Evolutionary conservation across 2,797 vertebrate genomes (phyloP).

Genomic region (Nannoperca obscura): DNA sequence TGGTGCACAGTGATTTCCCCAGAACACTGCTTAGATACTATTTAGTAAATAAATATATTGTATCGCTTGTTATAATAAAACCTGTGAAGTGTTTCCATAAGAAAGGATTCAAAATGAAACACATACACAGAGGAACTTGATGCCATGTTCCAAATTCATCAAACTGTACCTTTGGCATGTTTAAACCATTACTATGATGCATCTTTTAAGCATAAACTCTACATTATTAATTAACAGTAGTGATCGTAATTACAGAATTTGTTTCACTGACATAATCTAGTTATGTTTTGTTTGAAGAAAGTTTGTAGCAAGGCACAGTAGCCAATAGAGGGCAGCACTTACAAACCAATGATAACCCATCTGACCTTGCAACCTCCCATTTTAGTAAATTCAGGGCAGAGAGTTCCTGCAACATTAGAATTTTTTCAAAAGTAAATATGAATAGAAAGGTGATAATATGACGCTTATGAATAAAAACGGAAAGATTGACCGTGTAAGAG

Average conservation of each 20-base stretch:
- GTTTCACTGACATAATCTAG: background rate
- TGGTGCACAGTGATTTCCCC: background rate
- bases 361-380: background rate
- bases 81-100: background rate
- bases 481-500: background rate
- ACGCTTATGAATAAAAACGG: background rate
- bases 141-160: background rate
- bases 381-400: background rate
- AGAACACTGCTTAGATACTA: background rate
- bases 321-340: slow-evolving; percentile 66
- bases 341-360: slow-evolving; percentile 7
- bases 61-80: background rate
- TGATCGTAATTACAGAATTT: background rate
- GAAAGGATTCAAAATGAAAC: background rate
- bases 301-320: slow-evolving; percentile 19
- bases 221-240: background rate
- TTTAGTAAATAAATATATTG: background rate
- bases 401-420: background rate
- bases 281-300: background rate
- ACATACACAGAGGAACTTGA: background rate
- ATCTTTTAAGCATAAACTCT: background rate
- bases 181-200: accelerated
- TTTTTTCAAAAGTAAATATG: background rate
- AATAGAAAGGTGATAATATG: background rate
- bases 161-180: background rate